phyloP scores from a whole-genome alignment of 2,888 invertebrate genomes.

The Macrophya annulata region DNA sequence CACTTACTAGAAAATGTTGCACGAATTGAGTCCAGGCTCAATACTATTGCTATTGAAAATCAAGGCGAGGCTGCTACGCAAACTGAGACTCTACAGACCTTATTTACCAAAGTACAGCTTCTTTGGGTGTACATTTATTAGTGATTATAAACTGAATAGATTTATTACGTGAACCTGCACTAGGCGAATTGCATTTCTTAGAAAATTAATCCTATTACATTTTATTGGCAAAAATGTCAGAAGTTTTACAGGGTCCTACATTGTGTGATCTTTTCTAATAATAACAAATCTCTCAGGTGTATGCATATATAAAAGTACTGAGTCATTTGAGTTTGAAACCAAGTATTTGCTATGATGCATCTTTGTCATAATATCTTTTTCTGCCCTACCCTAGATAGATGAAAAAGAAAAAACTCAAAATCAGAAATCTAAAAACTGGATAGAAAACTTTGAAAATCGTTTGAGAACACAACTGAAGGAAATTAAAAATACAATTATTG shows the following conservation, averaged over 20 bases:
- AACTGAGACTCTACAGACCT: conserved; percentile 61
- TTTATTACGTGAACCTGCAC: neutral
- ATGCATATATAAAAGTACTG: neutral
- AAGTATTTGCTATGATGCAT: conserved; percentile 11
- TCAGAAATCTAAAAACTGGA: conserved; percentile 83
- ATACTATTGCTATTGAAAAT: conserved; percentile 60
- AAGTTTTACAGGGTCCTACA: conserved; percentile 35
- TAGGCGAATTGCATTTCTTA: neutral
- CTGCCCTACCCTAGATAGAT: conserved; percentile 81
- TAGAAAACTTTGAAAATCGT: conserved; percentile 81
- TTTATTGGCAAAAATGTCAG: neutral
- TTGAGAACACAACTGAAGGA: conserved; percentile 79
- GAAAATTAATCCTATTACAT: neutral
- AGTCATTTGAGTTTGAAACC: neutral
- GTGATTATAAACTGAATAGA: neutral
- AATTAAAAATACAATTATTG: conserved; percentile 79
- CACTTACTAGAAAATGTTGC: conserved; percentile 66
- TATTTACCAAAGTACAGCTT: conserved; percentile 63
- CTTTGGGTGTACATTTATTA: neutral
- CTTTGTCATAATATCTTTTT: neutral
- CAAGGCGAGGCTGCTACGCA: conserved; percentile 63
- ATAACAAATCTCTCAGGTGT: conserved; percentile 61
- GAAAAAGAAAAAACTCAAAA: conserved; percentile 85
- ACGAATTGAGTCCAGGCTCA: conserved; percentile 67
- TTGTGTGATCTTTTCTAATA: neutral